Base-by-base conservation (phyloP, 2,888 invertebrate species). In the Hypena proboscidalis region DNA sequence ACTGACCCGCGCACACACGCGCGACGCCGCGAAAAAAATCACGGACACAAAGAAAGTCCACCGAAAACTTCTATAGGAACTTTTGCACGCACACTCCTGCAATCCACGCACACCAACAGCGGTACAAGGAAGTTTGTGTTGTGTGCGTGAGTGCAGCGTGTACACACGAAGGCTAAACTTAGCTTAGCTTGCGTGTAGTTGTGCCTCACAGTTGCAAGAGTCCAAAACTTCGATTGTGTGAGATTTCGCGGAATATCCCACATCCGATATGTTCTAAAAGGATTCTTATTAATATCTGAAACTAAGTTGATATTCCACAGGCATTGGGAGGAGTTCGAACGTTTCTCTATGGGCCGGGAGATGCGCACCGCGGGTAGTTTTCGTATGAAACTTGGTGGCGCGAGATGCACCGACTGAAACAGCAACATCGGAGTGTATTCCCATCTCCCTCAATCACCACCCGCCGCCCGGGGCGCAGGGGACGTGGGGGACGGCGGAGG, bases 21-120 rank as follows among this genome's bases (percentile, higher is more conserved):
- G 50, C 44, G 58, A 47, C 53, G 58, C 74, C 77, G 84, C 87
- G 86, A 85, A 90, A 90, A 90, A 90, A 90, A 90, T 90, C 88
- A 90, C 90, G 70, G 88, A 89, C 90, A 90, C 90, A 90, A 90
- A 90, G 89, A 90, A 89, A 86, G 80, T 87, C 85, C 77, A 83
- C 89, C 87, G 74, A 89, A 90, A 90, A 90, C 86, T 90, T 90
- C 78, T 81, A 83, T 85, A 86, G 74, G 76, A 89, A 90, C 89
- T 90, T 89, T 84, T 82, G 78, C 63, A 76, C 78, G 44, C 83
- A 83, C 84, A 86, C 83, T 15, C 0, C 2, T 14, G 13, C 4
- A 14, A 2, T 4, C 0, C 53, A 57, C 76, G 11, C 81, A 75
- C 77, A 79, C 77, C 23, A 1, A 0, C 6, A 33, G 26, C 32